Base-by-base conservation (phyloP, 2,797 vertebrate genomes). In the Pogoniulus pusillus region DNA sequence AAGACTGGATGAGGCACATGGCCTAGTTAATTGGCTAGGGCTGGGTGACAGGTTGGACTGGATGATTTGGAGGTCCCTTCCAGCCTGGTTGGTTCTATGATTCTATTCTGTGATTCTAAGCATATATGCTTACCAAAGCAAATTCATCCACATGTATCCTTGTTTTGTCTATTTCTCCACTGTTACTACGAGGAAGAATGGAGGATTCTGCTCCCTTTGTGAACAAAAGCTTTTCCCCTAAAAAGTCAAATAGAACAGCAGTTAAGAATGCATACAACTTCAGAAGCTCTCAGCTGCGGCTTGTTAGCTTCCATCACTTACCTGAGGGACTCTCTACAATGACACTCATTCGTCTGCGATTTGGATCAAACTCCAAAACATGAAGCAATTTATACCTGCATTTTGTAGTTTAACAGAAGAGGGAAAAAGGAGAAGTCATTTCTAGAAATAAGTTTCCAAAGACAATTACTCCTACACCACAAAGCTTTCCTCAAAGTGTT, bases 151-250 rank as follows among this genome's bases (percentile, higher is more conserved):
- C 99, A 3, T 99, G 99, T 68, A 98, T 74, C 94, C 98, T 98
- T 5, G 99, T 99, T 97, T 99, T 99, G 79, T 99, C 98, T 84
- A 99, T 98, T 97, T 99, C 99, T 70, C 99, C 99, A 57, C 97
- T 97, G 86, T 97, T 98, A 69, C 98, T 93, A 49, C 98, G 98
- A 78, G 99, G 99, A 89, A 99, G 97, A 95, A 99, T 96, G 73
- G 99, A 98, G 19, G 99, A 99, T 93, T 99, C 99, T 11, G 99
- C 99, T 89, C 99, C 99, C 97, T 99, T 99, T 77, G 98, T 99
- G 96, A 99, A 99, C 93, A 99, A 96, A 82, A 99, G 92, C 83
- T 98, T 98, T 68, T 98, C 98, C 86, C 98, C 99, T 99, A 82
- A 19, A 93, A 82, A 35, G 72, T 34, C 58, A 70, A 60, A 73